A percentile compares a stretch with the other conserved stretches of the same genome.
phyloP scores from a whole-genome alignment of 92 coral and sea anemone genomes.

The Porites lobata region DNA sequence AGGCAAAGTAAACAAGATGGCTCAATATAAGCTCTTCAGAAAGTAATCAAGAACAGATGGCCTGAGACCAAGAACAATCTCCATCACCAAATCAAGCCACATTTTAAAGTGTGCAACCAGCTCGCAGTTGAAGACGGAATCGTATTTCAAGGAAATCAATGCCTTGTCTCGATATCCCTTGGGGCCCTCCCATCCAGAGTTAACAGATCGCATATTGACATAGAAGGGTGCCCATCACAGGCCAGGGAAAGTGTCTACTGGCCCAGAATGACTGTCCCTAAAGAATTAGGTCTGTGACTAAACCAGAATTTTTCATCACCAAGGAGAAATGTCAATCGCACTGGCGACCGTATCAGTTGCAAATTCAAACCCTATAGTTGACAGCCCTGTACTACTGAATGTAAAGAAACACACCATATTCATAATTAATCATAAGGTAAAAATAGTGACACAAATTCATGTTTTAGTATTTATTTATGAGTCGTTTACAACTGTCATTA shows the following conservation, averaged over 20 bases:
- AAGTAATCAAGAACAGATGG: slow-evolving; percentile 17
- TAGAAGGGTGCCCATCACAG: neutral
- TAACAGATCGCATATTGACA: slow-evolving; percentile 4
- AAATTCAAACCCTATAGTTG: no score
- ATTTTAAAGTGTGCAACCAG: slow-evolving; percentile 19
- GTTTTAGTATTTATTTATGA: no score
- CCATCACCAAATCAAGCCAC: neutral
- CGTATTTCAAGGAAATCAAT: slow-evolving; percentile 14
- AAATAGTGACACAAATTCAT: no score
- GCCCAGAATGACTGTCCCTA: slow-evolving; percentile 11
- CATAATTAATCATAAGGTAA: no score
- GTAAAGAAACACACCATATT: no score
- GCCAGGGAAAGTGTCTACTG: slow-evolving; percentile 34
- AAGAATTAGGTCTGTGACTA: no score
- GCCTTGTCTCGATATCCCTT: slow-evolving; percentile 3
- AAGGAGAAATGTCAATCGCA: no score
- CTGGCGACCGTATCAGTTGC: no score
- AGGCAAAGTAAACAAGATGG: slow-evolving; percentile 24
- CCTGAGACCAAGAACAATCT: slow-evolving; percentile 16
- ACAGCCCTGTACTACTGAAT: no score
- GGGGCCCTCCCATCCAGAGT: neutral
- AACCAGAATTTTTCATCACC: no score
- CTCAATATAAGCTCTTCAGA: slow-evolving; percentile 12
- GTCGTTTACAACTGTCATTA: no score
- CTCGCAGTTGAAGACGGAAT: slow-evolving; percentile 20